Evolutionary conservation across 2,113 vertebrate genomes (phyloP).

Genomic region (Mustelus asterias): DNA sequence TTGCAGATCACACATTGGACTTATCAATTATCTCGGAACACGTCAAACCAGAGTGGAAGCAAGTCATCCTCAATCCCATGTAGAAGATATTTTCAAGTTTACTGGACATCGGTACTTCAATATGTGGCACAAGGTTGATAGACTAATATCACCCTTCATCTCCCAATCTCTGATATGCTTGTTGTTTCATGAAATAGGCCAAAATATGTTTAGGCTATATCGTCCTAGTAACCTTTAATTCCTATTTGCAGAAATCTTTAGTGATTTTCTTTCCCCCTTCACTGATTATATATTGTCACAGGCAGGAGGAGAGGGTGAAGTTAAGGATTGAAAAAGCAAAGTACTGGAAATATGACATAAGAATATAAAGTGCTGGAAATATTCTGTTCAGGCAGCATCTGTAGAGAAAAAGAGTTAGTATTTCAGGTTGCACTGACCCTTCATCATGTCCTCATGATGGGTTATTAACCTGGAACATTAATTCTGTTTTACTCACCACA

Average conservation of each 20-base stretch:
- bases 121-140: background rate
- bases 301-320: background rate
- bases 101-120: background rate
- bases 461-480: too few species aligned
- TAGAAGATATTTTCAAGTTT: background rate
- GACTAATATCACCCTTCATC: background rate
- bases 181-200: background rate
- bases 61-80: background rate
- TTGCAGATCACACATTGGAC: background rate
- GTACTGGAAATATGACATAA: too few species aligned
- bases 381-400: too few species aligned
- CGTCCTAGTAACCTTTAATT: background rate
- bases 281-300: background rate
- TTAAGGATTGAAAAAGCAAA: background rate
- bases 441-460: too few species aligned
- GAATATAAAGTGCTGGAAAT: too few species aligned
- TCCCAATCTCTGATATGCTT: background rate
- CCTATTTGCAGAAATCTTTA: background rate
- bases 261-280: background rate
- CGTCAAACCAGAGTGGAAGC: background rate
- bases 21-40: background rate
- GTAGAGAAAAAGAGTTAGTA: too few species aligned
- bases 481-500: too few species aligned
- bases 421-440: too few species aligned
- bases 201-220: background rate